Evolutionary conservation across 2,797 vertebrate species (phyloP).

Genomic region (Acanthornis magna): DNA sequence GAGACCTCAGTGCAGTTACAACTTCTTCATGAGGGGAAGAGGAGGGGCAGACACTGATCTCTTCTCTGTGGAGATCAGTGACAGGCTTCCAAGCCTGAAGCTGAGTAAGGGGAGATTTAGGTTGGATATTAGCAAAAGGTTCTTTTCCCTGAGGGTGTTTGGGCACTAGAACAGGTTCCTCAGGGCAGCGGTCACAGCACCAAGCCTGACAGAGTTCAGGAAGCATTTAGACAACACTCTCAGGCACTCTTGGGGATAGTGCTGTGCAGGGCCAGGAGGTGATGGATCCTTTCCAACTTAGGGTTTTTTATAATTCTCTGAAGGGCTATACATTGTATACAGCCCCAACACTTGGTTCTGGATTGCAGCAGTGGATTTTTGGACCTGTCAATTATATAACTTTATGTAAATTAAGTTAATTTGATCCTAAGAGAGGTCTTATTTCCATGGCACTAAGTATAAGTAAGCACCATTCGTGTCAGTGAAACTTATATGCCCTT

Average conservation of each 20-base stretch:
- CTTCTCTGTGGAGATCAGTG: not conserved
- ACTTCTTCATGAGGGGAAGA: accelerated
- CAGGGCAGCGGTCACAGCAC: not conserved
- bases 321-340: not conserved
- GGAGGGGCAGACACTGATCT: not conserved
- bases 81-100: accelerated
- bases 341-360: not conserved
- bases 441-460: not conserved
- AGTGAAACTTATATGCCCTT: not conserved
- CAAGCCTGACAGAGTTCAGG: not conserved
- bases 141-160: accelerated
- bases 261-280: not conserved
- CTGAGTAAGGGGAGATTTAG: not conserved
- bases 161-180: not conserved
- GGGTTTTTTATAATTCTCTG: not conserved
- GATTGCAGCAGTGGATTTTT: not conserved
- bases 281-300: not conserved
- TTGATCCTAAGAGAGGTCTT: not conserved
- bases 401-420: not conserved
- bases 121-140: not conserved
- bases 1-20: accelerated
- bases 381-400: not conserved
- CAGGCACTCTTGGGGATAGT: not conserved
- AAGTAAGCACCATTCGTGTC: not conserved
- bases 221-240: not conserved